Evolutionary conservation across 2,888 invertebrate genomes (phyloP).

Genomic region (Flabesymbios commensalis): DNA sequence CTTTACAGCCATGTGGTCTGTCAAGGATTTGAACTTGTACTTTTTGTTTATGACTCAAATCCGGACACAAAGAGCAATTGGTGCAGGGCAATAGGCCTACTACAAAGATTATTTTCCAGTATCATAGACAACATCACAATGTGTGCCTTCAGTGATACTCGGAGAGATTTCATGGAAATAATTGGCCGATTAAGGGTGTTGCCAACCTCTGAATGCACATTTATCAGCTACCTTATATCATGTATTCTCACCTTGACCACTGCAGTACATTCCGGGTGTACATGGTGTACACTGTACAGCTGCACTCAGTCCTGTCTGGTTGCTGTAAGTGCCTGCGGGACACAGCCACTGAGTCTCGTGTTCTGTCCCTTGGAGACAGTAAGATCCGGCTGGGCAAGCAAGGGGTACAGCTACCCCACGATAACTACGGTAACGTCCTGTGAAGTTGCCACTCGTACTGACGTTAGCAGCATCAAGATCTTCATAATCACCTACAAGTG

Average conservation of each 20-base stretch:
- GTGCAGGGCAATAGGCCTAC: too few relatives aligned
- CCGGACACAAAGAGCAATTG: too few relatives aligned
- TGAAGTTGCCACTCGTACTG: constrained; percentile 47
- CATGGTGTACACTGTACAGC: constrained; percentile 52
- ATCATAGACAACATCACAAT: too few relatives aligned
- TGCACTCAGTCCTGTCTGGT: constrained; percentile 45
- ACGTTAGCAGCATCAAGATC: constrained; percentile 45
- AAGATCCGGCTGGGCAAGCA: constrained; percentile 52
- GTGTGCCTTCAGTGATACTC: too few relatives aligned
- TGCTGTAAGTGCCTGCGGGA: constrained; percentile 53
- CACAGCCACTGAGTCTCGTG: constrained; percentile 49
- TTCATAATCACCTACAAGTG: constrained; percentile 48
- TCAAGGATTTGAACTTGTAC: too few relatives aligned
- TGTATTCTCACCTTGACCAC: constrained; percentile 45
- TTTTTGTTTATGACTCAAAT: too few relatives aligned
- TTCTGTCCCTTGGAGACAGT: constrained; percentile 48
- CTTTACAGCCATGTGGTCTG: too few relatives aligned
- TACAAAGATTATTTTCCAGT: too few relatives aligned
- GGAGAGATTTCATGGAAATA: too few relatives aligned
- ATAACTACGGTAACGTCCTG: constrained; percentile 42
- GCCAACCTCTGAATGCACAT: too few relatives aligned
- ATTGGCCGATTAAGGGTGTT: too few relatives aligned
- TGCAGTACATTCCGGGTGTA: constrained; percentile 52
- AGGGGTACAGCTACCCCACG: constrained; percentile 51
- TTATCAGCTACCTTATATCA: too few relatives aligned